Conservation (phyloP, 2,888 invertebrate genomes). For the Catocala fraxini region DNA sequence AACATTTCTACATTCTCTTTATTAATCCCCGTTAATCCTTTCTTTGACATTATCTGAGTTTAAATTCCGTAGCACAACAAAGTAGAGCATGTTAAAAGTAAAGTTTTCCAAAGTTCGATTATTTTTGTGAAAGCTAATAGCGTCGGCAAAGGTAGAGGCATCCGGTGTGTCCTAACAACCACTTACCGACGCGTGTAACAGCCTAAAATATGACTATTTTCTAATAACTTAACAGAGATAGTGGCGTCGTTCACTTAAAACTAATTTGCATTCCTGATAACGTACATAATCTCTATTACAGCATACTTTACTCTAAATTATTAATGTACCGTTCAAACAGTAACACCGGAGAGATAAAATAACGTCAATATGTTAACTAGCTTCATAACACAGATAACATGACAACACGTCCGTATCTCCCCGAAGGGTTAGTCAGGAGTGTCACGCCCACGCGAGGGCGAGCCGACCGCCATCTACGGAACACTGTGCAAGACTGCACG, state of each 20-base stretch:
- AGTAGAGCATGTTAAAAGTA: constrained; percentile 15
- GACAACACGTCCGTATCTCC: no score
- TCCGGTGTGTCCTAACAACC: constrained; percentile 17
- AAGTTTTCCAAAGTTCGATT: constrained; percentile 11
- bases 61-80: constrained; percentile 21
- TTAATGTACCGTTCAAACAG: constrained; percentile 24
- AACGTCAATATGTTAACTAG: constrained; percentile 28
- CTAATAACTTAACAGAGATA: constrained; percentile 10
- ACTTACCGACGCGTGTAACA: constrained; percentile 8
- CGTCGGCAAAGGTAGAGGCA: not conserved
- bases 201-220: constrained; percentile 24
- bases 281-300: constrained; percentile 27
- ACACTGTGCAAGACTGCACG: no score
- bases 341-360: constrained; percentile 24
- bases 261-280: constrained; percentile 37
- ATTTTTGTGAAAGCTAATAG: constrained; percentile 15
- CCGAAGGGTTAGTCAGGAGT: no score
- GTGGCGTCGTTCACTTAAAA: constrained; percentile 21
- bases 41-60: constrained; percentile 32
- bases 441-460: no score
- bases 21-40: constrained; percentile 45
- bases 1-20: constrained; percentile 44
- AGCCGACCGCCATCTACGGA: no score
- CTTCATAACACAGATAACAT: not conserved
- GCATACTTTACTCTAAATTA: constrained; percentile 25